Conservation (phyloP, 2,113 vertebrate species). For the Condylura cristata region DNA sequence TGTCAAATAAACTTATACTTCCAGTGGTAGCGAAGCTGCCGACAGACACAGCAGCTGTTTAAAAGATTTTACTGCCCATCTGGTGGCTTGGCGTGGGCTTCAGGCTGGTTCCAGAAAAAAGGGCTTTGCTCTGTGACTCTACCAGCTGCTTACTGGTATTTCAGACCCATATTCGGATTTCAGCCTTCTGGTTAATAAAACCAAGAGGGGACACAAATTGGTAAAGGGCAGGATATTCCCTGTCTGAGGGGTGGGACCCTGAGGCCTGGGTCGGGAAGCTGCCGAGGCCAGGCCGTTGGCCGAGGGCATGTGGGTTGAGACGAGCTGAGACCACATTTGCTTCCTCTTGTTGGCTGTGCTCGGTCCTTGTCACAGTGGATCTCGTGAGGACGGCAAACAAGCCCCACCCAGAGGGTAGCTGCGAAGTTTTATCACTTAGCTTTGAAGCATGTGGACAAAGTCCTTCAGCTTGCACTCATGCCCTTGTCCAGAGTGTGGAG, state of each 20-base stretch:
- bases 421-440: not conserved
- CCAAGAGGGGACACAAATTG: slow-evolving; percentile 30
- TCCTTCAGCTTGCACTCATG: accelerated
- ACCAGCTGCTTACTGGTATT: slow-evolving; percentile 77
- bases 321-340: not conserved
- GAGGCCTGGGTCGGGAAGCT: slow-evolving; percentile 40
- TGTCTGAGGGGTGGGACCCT: slow-evolving; percentile 56
- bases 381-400: not conserved
- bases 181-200: slow-evolving; percentile 80
- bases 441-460: slow-evolving; percentile 20
- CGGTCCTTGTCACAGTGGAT: not conserved
- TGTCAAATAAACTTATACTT: slow-evolving; percentile 76
- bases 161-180: slow-evolving; percentile 67
- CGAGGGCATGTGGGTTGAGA: not conserved
- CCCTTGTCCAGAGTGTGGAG: not conserved
- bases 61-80: slow-evolving; percentile 85
- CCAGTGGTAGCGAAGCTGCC: slow-evolving; percentile 71
- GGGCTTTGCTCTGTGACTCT: slow-evolving; percentile 80
- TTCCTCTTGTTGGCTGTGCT: not conserved
- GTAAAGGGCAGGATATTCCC: slow-evolving; percentile 59
- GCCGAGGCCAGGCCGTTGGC: slow-evolving; percentile 45
- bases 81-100: slow-evolving; percentile 79
- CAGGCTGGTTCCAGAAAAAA: slow-evolving; percentile 76
- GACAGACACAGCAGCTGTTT: slow-evolving; percentile 78
- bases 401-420: not conserved